These are phyloP conservation scores for Drosophila putrida DNA, from an alignment of 2,888 invertebrate species.

Conservation along the genomic window DNA sequence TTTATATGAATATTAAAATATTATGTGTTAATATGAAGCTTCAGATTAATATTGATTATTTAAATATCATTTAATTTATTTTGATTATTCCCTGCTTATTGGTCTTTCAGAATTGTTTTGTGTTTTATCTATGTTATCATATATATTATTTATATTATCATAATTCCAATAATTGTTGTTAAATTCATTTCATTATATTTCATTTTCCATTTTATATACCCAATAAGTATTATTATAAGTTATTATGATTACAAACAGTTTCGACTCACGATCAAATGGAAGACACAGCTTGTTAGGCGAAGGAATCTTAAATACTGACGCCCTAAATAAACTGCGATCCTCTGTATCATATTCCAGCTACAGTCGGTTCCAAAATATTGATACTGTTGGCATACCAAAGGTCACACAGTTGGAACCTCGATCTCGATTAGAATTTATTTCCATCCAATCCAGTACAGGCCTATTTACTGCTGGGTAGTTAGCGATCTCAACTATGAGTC, in stretches of 20 bases:
- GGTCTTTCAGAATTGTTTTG: too few species aligned
- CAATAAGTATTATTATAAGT: too few species aligned
- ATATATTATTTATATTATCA: too few species aligned
- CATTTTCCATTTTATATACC: not conserved
- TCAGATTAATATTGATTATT: too few species aligned
- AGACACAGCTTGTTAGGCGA: constrained; percentile 28
- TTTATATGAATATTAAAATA: too few species aligned
- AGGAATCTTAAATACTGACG: constrained; percentile 54
- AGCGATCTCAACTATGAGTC: constrained; percentile 50
- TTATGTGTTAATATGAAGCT: too few species aligned
- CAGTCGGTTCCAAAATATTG: constrained; percentile 63
- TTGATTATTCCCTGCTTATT: too few species aligned
- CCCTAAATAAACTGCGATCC: constrained; percentile 5
- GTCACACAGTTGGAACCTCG: constrained; percentile 59
- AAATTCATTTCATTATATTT: not conserved
- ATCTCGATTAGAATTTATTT: constrained; percentile 63
- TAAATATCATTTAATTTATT: too few species aligned
- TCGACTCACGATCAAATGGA: constrained; percentile 13
- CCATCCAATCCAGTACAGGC: constrained; percentile 47
- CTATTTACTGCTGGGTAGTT: constrained; percentile 46
- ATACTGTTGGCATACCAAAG: constrained; percentile 37
- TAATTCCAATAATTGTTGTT: too few species aligned
- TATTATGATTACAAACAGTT: too few species aligned
- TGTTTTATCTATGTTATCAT: too few species aligned
- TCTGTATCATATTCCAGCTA: constrained; percentile 5